phyloP scores from a whole-genome alignment of 2,797 vertebrate genomes.

The Microhierax caerulescens region DNA sequence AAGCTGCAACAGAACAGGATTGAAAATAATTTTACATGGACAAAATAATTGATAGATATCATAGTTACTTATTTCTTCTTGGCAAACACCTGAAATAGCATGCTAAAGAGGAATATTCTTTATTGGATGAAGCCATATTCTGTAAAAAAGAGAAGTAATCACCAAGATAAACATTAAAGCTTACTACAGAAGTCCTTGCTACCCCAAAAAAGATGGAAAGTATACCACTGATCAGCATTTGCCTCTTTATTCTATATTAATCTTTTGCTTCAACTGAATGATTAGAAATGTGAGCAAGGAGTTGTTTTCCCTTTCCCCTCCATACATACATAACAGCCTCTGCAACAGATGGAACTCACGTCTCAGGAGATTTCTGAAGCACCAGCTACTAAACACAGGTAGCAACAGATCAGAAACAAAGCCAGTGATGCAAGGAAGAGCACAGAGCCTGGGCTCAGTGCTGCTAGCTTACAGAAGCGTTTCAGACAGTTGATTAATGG shows the following conservation, averaged over 20 bases:
- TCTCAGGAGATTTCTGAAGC: background rate
- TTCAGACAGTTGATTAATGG: background rate
- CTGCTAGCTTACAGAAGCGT: background rate
- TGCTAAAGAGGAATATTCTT: background rate
- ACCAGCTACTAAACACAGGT: background rate
- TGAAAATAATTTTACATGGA: background rate
- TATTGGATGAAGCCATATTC: background rate
- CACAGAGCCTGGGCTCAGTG: background rate
- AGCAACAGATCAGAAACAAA: background rate
- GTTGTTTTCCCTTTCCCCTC: background rate
- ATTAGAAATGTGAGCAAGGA: background rate
- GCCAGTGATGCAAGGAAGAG: background rate
- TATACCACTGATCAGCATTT: background rate
- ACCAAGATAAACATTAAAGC: background rate
- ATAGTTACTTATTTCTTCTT: background rate
- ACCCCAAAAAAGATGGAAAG: background rate
- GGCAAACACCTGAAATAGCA: background rate
- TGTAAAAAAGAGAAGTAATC: background rate
- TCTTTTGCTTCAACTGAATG: background rate
- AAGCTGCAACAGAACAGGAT: background rate
- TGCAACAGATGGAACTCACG: accelerated
- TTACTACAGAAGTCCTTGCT: background rate
- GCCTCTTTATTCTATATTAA: background rate
- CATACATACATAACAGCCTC: accelerated
- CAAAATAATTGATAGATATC: background rate